Conservation (phyloP, 2,113 vertebrate genomes). For the Pionites leucogaster region DNA sequence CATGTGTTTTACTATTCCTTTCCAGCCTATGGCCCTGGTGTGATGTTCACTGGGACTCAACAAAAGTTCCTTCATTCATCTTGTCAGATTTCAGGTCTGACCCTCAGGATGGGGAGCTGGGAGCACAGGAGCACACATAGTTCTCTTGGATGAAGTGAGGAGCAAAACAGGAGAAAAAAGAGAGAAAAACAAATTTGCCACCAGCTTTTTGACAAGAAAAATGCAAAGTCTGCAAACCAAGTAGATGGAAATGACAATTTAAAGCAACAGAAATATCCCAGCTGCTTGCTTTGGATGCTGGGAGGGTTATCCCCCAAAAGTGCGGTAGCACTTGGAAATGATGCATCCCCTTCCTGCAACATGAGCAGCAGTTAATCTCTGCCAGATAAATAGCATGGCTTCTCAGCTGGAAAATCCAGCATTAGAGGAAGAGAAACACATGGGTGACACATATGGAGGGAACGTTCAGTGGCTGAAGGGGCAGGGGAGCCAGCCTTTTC, state of each 20-base stretch:
- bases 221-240: neutral
- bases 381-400: neutral
- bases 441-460: neutral
- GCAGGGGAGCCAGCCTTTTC: neutral
- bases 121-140: rapidly evolving
- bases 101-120: neutral
- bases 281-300: neutral
- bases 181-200: neutral
- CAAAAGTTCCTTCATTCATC: neutral
- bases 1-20: neutral
- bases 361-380: neutral
- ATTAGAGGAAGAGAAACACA: neutral
- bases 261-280: neutral
- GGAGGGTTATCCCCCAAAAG: neutral
- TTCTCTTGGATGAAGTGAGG: neutral
- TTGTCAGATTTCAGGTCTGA: neutral
- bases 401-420: neutral
- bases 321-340: neutral
- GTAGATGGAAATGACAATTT: neutral
- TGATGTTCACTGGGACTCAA: neutral
- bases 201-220: neutral
- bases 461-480: neutral
- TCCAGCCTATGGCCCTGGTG: neutral
- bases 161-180: neutral
- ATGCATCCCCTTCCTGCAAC: neutral